Evolutionary conservation across 2,888 invertebrate species (phyloP).

Genomic region (Protophormia terraenovae): DNA sequence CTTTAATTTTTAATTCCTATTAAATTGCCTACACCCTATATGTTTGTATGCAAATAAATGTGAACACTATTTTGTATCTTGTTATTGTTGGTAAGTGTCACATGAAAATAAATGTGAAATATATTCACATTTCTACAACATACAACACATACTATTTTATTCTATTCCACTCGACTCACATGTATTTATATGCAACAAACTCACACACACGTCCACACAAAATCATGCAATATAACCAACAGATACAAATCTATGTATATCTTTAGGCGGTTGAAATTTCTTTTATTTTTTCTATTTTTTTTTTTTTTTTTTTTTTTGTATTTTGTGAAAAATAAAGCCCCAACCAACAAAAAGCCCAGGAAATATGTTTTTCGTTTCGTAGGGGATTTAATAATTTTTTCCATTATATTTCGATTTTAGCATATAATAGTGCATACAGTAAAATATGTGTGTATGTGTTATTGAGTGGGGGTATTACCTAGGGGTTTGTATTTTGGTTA

Average conservation of each 20-base stretch:
- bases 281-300: neutral
- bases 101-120: constrained; percentile 48
- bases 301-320: too few species aligned
- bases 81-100: constrained; percentile 51
- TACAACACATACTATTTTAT: constrained; percentile 13
- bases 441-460: constrained; percentile 10
- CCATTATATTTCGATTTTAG: constrained; percentile 31
- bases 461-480: constrained; percentile 42
- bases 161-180: too few species aligned
- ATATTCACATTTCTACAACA: constrained; percentile 33
- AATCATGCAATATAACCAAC: constrained; percentile 2
- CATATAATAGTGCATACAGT: neutral
- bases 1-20: neutral
- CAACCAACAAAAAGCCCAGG: constrained; percentile 3
- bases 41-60: constrained; percentile 16
- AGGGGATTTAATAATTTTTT: constrained; percentile 5
- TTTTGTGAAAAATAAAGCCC: too few species aligned
- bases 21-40: neutral
- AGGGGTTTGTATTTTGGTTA: constrained; percentile 24
- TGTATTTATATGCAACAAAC: neutral
- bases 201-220: neutral
- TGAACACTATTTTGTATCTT: constrained; percentile 13
- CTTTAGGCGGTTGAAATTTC: constrained; percentile 31
- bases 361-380: constrained; percentile 39
- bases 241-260: constrained; percentile 34